Base-by-base conservation (phyloP, 1,140 invertebrate genomes). In the Temnothorax nylanderi region DNA sequence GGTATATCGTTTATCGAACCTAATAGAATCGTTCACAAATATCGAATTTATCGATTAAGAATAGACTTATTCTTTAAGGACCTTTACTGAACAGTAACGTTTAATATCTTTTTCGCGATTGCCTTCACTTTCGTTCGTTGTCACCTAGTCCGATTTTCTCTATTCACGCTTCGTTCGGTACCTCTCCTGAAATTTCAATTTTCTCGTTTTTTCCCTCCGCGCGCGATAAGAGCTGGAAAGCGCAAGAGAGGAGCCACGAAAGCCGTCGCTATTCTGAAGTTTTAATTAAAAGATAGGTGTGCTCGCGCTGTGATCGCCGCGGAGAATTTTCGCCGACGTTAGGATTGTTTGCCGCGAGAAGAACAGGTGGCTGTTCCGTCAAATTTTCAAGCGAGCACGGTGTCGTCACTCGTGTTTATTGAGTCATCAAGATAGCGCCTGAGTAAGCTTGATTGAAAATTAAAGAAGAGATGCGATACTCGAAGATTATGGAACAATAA, bases 211-310 rank as follows among this genome's bases (percentile, higher is more conserved):
- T 77, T 78, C 32, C 6, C 13, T 47, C 18, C 26, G 1, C 26
- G 18, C 60, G 11, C 41, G 41, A 5, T 60, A 37, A 49, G 37
- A 75, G 18, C 54, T 41, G 21, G 34, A 21, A 78, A 86, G 21
- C 11, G 47, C 18, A 41, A 56, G 8, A n/a, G 69, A 56, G 26
- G n/a, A 60, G 18, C 37, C 54, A 60, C 71, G 47, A 78, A 58
- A 86, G 32, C 54, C 37, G 64, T 69, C 64, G 76, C n/a, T 78
- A 86, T 69, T 67, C 34, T 80, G 54, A 89, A 88, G 69, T 89
- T 89, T 88, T 89, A 91, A 91, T 91, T 91, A 91, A 91, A 91
- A 91, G 82, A 90, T 90, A 86, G 74, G 47, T 58, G 69, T 67
- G 62, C 37, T 47, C 26, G 77, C 21, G 26, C 37, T 54, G 37